Evolutionary conservation across 1,140 invertebrate genomes (phyloP), one percentile per base, ranked within the genome.

Genomic region (Arctopsyche grandis): DNA sequence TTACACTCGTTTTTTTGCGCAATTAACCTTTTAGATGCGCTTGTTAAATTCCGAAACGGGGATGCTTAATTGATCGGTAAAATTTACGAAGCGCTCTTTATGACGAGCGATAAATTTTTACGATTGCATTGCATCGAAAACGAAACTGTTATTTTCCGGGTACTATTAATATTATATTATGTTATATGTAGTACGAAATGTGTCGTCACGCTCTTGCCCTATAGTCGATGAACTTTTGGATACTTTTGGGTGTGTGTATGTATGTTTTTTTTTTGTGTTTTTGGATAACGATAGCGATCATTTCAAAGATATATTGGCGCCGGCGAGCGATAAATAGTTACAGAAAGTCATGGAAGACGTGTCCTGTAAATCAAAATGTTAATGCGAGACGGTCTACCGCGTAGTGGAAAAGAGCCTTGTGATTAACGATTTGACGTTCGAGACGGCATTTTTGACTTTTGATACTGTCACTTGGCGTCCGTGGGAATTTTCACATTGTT

Each of bases 121-220:
- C 63, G 63, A 26, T 66, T 66, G 12, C n/a, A n/a, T n/a, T n/a
- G n/a, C n/a, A n/a, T n/a, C n/a, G n/a, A n/a, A n/a, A n/a, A 10
- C 63, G 24, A 38, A 38, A 38, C 29, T 26, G 26, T 63, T 63
- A 16, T 66, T 66, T 66, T 21, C 7, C 56, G 24, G 12, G 14
- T 66, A 66, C 24, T 24, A 63, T n/a, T n/a, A n/a, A n/a, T n/a
- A n/a, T n/a, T n/a, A n/a, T n/a, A n/a, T n/a, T n/a, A 1, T 38
- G 21, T 60, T 60, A 19, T 19, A 60, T 19, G 56, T 38, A 7
- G 3, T 4, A 38, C 29, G 29, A 38, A 52, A 19, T 3, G 24
- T 66, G 24, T 66, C 63, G 24, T 66, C 63, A 66, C 63, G 63
- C 63, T 66, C n/a, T 3, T 66, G 63, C 63, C 63, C 63, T 66